Base-by-base conservation (phyloP, 2,888 invertebrate genomes). In the Drosophila macrospina region DNA sequence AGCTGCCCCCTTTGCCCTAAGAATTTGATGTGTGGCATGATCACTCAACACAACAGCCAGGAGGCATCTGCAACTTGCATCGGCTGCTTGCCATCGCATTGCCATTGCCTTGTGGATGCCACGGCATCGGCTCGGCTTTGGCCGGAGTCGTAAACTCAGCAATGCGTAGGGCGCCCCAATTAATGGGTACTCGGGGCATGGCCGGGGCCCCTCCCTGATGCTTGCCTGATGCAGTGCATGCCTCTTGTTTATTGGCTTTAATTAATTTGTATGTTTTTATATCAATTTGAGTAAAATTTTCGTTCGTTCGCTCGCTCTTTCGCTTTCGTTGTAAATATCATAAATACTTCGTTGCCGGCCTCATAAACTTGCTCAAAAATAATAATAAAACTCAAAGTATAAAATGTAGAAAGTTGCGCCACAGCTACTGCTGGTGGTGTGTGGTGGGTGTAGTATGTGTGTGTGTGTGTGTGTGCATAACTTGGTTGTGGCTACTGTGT, bases 231-330 rank as follows among this genome's bases (percentile, higher is more conserved):
- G 16, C 45, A 47, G 28, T 26, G 28, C 44, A 44, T 34, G 54
- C 45, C 24, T 24, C 64, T 71, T 77, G 80, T 83, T 83, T 83
- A 83, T 83, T 88, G 83, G 72, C 73, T 71, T 82, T 86, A 88
- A 85, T 85, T 85, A 85, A 85, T 85, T 85, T 88, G 85, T 85
- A 86, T 85, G 86, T 85, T 85, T 85, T 86, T 80, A 86, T 86
- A 80, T 85, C 84, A 73, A 88, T 83, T 84, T 85, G 71, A 68
- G 69, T 70, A 62, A 67, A 82, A 74, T 70, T 70, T 71, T 67
- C 59, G 10, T 39, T 48, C 63, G 42, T 69, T 69, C 56, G 59
- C 64, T 45, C 8, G n/a, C n/a, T n/a, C 20, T n/a, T 11, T 26
- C 34, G 66, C 78, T 74, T 78, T 80, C 84, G 84, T 78, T 78